Evolutionary conservation across 2,888 invertebrate genomes (phyloP).

Genomic region (Himalopsyche tibetana): DNA sequence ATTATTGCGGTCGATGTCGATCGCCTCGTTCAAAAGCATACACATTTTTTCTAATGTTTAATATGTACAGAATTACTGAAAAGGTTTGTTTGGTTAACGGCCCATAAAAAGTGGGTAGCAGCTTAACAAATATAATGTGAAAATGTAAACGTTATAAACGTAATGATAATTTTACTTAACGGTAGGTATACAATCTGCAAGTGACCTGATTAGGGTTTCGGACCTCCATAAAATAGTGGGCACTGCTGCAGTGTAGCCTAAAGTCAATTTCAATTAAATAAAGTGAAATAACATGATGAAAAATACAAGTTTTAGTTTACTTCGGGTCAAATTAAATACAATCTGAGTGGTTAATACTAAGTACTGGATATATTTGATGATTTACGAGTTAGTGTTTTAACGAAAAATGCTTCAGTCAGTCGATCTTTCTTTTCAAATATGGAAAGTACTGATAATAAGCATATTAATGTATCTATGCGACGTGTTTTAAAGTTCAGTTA

Average conservation of each 20-base stretch:
- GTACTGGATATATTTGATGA: too few species aligned
- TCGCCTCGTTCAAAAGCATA: not conserved
- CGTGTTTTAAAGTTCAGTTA: too few species aligned
- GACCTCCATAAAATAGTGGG: constrained; percentile 55
- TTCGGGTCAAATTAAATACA: too few species aligned
- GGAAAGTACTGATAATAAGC: too few species aligned
- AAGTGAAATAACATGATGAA: not conserved
- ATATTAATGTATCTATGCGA: too few species aligned
- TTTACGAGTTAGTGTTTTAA: too few species aligned
- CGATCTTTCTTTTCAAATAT: too few species aligned
- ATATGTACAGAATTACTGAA: not conserved
- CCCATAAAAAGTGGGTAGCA: constrained; percentile 7
- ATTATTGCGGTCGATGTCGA: not conserved
- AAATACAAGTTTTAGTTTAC: too few species aligned
- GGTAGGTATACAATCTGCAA: constrained; percentile 64
- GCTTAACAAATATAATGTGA: constrained; percentile 20
- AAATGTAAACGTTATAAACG: constrained; percentile 34
- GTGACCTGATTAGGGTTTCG: constrained; percentile 62
- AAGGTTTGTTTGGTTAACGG: constrained; percentile 3
- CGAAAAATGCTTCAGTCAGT: too few species aligned
- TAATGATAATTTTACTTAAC: constrained; percentile 58
- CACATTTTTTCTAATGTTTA: not conserved
- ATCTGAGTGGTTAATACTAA: too few species aligned
- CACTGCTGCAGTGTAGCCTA: constrained; percentile 35
- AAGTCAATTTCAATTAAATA: constrained; percentile 46